A percentile compares a stretch with the other conserved stretches of the same genome.
These are phyloP conservation scores for Drosophila jambulina DNA, from an alignment of 1,140 invertebrate genomes.

Conservation along the genomic window DNA sequence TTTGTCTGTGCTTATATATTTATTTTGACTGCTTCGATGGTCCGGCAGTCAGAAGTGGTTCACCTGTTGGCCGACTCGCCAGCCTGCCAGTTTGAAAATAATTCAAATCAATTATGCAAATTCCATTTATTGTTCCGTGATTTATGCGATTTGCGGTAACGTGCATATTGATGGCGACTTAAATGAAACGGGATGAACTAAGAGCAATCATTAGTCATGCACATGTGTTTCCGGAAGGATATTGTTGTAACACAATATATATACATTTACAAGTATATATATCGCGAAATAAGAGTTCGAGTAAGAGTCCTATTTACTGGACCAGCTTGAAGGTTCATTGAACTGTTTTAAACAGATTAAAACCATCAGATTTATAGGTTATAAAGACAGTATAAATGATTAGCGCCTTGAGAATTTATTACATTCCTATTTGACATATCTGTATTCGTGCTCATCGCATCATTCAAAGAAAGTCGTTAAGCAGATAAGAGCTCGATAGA, in stretches of 20 bases:
- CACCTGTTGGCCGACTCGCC: slow-evolving; percentile 17
- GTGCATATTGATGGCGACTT: slow-evolving; percentile 34
- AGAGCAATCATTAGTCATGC: slow-evolving; percentile 1
- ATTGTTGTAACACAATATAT: neutral
- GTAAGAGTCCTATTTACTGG: neutral
- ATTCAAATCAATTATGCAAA: slow-evolving; percentile 70
- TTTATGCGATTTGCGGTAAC: slow-evolving; percentile 37
- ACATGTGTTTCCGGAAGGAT: slow-evolving; percentile 17
- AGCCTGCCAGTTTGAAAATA: slow-evolving; percentile 30
- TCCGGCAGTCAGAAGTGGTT: slow-evolving; percentile 21
- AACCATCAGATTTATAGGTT: neutral
- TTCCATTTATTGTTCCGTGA: slow-evolving; percentile 43
- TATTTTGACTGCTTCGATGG: slow-evolving; percentile 23
- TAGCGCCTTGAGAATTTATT: neutral
- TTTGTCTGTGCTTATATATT: slow-evolving; percentile 42
- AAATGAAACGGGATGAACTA: slow-evolving; percentile 26
- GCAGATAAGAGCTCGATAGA: neutral
- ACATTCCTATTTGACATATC: too few species aligned
- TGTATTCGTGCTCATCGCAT: too few species aligned
- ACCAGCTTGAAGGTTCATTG: neutral
- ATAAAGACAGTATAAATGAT: neutral
- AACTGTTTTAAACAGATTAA: neutral
- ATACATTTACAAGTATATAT: neutral
- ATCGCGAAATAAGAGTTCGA: neutral
- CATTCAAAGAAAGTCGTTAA: neutral